phyloP scores from a whole-genome alignment of 2,113 vertebrate species.

The Penelope pileata region DNA sequence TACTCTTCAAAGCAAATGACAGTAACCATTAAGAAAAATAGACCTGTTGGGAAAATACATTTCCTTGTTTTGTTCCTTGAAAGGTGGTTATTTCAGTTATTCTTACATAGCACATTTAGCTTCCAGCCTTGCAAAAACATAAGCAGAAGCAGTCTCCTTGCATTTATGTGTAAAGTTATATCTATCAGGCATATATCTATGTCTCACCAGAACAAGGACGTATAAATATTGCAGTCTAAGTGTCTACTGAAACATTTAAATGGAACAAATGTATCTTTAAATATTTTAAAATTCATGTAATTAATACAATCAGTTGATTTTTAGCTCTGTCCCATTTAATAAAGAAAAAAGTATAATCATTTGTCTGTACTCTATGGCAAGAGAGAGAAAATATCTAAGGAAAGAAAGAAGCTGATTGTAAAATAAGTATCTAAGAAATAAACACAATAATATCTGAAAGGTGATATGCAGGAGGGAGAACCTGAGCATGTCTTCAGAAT shows the following conservation, averaged over 20 bases:
- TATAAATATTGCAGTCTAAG: fast-evolving
- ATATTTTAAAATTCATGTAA: background rate
- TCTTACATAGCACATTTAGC: background rate
- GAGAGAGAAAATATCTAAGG: background rate
- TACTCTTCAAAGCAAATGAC: background rate
- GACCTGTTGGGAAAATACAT: background rate
- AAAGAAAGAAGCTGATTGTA: background rate
- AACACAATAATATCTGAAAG: background rate
- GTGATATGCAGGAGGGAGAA: background rate
- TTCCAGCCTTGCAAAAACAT: background rate
- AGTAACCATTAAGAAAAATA: background rate
- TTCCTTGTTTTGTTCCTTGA: background rate
- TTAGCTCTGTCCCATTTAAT: background rate
- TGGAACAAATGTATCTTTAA: background rate
- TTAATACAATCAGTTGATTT: background rate
- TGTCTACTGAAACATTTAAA: background rate
- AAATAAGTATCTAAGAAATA: background rate
- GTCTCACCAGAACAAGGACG: background rate
- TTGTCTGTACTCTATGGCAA: background rate
- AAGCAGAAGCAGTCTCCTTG: background rate
- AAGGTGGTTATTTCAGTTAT: background rate
- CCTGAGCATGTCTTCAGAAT: background rate
- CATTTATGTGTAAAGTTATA: background rate
- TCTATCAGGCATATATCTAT: background rate
- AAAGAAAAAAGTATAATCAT: background rate